Base-by-base conservation (phyloP, 1,140 invertebrate genomes). In the Caenorhabditis inopinata region DNA sequence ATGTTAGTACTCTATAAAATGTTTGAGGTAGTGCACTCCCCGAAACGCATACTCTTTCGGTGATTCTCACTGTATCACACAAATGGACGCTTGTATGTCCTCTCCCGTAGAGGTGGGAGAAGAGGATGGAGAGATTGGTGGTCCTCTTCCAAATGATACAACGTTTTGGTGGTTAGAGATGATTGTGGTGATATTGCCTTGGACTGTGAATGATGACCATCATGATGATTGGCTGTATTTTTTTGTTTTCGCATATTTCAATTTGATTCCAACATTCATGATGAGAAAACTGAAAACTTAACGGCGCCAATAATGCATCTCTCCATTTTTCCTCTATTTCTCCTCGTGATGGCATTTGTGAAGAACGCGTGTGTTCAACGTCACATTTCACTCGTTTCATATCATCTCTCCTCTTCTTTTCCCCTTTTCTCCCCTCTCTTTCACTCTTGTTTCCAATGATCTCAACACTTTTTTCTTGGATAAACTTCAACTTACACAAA, bases 1-100 rank as follows among this genome's bases (percentile, higher is more conserved):
- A 68, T 68, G 58, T 9, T 32, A 68, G 32, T 68, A 68, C 58
- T 68, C 58, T 68, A 68, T 68, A 38, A 68, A 38, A 21, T 68
- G 32, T 68, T 68, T 68, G 58, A 68, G 58, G 58, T 68, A 38
- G n/a, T 23, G 9, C 32, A 21, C 58, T 68, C 58, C n/a, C 11
- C 0, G 4, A 38, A 68, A 38, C 58, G 23, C 27, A 38, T 16
- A 27, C 32, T 68, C 14, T 68, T 68, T 68, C 58, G 58, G 1
- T 9, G 58, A 68, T 68, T 68, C 58, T 68, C 58, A 68, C 58
- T 68, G 58, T 68, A 68, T 68, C 58, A 68, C 58, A 68, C 58
- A 68, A 68, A 68, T 68, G 58, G 58, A 68, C 58, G 58, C 38
- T 68, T 68, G 58, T 68, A 68, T 68, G 58, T 38, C 58, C 58